Conservation (phyloP, 64 coral and sea anemone species). For the Stylophora pistillata region DNA sequence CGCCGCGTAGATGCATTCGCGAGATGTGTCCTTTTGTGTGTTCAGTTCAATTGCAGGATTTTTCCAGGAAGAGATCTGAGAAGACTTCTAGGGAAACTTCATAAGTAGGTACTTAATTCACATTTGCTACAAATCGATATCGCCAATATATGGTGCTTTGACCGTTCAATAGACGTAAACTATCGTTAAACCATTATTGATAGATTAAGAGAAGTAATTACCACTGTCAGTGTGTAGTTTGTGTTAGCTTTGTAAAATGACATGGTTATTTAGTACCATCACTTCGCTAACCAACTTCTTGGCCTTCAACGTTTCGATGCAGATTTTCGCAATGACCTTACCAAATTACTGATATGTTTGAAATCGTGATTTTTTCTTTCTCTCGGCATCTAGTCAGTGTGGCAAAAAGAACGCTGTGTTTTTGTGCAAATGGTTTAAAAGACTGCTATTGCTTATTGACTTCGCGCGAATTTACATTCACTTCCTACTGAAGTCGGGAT, state of each 20-base stretch:
- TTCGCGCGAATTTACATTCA: no score
- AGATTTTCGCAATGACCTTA: neutral
- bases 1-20: neutral
- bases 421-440: neutral
- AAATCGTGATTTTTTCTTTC: neutral
- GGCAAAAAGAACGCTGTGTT: neutral
- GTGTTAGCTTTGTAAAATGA: neutral
- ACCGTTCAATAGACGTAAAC: neutral
- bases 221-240: neutral
- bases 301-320: neutral
- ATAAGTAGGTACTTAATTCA: neutral
- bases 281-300: neutral
- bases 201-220: constrained; percentile 17
- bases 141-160: neutral
- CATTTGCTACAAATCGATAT: neutral
- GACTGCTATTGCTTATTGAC: no score
- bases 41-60: neutral
- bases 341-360: neutral
- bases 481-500: no score
- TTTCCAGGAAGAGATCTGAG: neutral
- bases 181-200: neutral
- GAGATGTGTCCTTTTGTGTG: neutral
- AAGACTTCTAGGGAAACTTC: neutral
- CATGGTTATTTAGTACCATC: neutral
- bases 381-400: neutral